A percentile compares a stretch with the other conserved stretches of the same genome.
These are phyloP conservation scores for Umimayanthus kanabou DNA, from an alignment of 92 coral and sea anemone genomes.

Conservation along the genomic window DNA sequence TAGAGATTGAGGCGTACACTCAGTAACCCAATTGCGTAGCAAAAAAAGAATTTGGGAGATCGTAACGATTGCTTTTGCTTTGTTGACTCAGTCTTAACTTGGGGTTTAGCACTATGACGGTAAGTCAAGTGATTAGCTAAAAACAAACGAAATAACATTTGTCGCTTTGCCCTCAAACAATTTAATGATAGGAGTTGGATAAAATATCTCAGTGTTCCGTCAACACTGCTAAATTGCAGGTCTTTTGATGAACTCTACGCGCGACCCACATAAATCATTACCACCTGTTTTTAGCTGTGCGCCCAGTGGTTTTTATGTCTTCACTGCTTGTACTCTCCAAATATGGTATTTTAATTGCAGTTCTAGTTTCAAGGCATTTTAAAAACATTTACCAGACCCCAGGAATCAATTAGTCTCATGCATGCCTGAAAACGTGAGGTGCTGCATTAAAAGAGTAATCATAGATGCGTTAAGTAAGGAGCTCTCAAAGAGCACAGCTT, in stretches of 20 bases:
- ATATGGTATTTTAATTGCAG: conserved; percentile 55
- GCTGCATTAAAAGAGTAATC: neutral
- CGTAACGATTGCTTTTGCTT: conserved; percentile 6
- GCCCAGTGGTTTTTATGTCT: neutral
- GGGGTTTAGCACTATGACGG: conserved; percentile 20
- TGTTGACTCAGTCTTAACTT: conserved; percentile 31
- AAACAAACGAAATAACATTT: conserved; percentile 27
- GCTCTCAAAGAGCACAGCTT: neutral
- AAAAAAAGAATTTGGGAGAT: conserved; percentile 29
- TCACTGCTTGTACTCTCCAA: conserved; percentile 18
- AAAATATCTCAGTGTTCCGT: conserved; percentile 15
- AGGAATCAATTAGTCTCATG: conserved; percentile 49
- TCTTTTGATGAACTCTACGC: conserved; percentile 23
- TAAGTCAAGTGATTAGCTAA: conserved; percentile 20
- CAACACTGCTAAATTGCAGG: conserved; percentile 30
- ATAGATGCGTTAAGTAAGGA: conserved; percentile 18
- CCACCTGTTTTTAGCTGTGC: conserved; percentile 22
- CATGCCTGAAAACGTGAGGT: conserved; percentile 29
- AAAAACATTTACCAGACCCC: conserved; percentile 46
- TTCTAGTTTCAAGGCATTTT: conserved; percentile 37
- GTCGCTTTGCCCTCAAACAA: conserved; percentile 40
- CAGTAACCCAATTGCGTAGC: conserved; percentile 35
- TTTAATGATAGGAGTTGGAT: conserved; percentile 23
- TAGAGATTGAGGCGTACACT: neutral
- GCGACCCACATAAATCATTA: neutral